Evolutionary conservation across 2,888 invertebrate genomes (phyloP).

Genomic region (Proisotoma minuta): DNA sequence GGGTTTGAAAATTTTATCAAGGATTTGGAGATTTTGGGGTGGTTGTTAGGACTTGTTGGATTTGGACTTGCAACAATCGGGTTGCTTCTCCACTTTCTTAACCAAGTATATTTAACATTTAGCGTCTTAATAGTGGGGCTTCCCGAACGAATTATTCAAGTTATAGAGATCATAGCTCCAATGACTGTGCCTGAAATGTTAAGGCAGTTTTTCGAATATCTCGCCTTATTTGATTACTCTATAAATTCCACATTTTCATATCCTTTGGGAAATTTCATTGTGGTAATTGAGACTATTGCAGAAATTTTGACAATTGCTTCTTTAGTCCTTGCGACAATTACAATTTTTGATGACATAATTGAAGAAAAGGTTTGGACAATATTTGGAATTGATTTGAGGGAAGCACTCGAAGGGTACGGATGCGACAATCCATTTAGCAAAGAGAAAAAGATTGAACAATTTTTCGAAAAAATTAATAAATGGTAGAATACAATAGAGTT

Average conservation of each 20-base stretch:
- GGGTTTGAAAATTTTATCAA: slow-evolving; percentile 1
- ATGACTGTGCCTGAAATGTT: background rate
- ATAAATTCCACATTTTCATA: background rate
- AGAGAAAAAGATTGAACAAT: background rate
- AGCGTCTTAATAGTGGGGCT: background rate
- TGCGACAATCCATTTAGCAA: slow-evolving; percentile 1
- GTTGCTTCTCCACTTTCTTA: background rate
- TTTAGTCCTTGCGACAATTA: background rate
- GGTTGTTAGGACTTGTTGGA: background rate
- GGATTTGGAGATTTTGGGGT: background rate
- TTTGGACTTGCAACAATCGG: background rate
- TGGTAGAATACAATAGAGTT: background rate
- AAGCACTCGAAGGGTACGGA: background rate
- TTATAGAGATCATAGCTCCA: background rate
- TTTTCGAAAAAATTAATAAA: background rate
- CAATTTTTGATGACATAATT: background rate
- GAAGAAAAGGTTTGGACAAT: slow-evolving; percentile 1
- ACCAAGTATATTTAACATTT: background rate
- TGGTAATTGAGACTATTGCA: background rate
- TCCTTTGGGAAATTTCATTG: slow-evolving; percentile 1
- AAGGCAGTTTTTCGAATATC: background rate
- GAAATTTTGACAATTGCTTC: background rate
- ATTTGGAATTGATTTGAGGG: slow-evolving; percentile 4
- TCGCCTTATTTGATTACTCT: background rate
- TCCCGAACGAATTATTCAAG: background rate